Conservation (phyloP, 2,888 invertebrate genomes). For the Leptinotarsa tumamoca region DNA sequence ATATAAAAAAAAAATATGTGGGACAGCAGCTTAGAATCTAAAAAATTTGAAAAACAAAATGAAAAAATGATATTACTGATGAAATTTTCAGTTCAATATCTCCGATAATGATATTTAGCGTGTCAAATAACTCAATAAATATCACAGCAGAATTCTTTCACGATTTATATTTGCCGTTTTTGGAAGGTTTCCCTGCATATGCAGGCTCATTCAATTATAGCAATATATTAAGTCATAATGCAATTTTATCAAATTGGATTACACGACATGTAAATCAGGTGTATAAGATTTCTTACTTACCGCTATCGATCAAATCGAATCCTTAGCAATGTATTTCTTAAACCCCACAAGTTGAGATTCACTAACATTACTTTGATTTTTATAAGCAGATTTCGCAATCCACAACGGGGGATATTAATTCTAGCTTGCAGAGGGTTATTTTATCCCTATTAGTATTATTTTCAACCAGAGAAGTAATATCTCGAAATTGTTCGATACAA, state of each 20-base stretch:
- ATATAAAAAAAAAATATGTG: no score
- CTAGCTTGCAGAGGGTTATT: background rate
- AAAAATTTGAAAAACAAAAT: no score
- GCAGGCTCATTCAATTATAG: constrained; percentile 40
- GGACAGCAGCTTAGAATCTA: no score
- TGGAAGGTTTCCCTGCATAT: constrained; percentile 32
- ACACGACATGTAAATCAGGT: constrained; percentile 47
- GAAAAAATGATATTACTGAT: no score
- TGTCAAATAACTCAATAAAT: background rate
- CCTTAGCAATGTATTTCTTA: constrained; percentile 30
- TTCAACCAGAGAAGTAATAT: no score
- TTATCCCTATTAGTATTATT: background rate
- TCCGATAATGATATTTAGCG: no score
- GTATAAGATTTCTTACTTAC: constrained; percentile 55
- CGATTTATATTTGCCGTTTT: constrained; percentile 26
- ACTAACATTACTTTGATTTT: constrained; percentile 2
- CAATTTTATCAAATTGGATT: constrained; percentile 61
- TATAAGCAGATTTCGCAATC: background rate
- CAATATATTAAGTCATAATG: constrained; percentile 51
- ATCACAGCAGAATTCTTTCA: background rate
- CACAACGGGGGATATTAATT: background rate
- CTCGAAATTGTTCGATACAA: no score
- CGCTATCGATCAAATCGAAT: constrained; percentile 51
- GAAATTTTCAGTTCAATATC: no score
- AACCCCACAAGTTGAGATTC: constrained; percentile 13